Conservation (phyloP, 2,888 invertebrate species). For the Leptinotarsa tumamoca region DNA sequence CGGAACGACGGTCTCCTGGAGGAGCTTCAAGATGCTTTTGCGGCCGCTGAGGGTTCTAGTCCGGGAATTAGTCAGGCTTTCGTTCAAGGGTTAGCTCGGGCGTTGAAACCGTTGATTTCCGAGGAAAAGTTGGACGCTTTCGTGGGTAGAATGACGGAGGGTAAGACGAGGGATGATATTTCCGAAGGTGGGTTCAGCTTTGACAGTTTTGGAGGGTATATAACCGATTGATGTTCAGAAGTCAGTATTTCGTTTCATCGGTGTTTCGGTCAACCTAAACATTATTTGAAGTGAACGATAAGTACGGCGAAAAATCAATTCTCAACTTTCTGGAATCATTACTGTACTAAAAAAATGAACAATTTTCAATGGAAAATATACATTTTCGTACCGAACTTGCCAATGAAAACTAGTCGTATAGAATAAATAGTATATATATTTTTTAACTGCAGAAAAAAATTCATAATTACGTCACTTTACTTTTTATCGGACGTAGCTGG, state of each 20-base stretch:
- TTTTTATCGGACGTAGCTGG: too few species aligned
- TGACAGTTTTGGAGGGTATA: slow-evolving; percentile 1
- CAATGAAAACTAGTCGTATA: too few species aligned
- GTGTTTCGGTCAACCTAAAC: too few species aligned
- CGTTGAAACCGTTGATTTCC: slow-evolving; percentile 27
- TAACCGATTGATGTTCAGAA: background rate
- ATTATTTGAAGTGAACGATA: too few species aligned
- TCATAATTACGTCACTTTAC: too few species aligned
- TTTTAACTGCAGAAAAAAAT: too few species aligned
- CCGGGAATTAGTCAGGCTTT: slow-evolving; percentile 33
- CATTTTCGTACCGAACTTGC: too few species aligned
- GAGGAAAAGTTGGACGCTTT: slow-evolving; percentile 28
- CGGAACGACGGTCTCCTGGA: background rate
- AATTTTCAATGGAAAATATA: too few species aligned
- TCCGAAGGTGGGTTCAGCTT: background rate
- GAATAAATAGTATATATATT: too few species aligned
- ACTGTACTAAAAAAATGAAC: too few species aligned
- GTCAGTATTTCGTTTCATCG: background rate
- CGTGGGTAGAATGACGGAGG: slow-evolving; percentile 21
- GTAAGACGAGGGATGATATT: background rate
- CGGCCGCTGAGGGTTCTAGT: slow-evolving; percentile 25
- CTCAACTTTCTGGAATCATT: too few species aligned
- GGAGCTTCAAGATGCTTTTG: slow-evolving; percentile 28
- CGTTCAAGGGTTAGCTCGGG: slow-evolving; percentile 27
- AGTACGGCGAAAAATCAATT: too few species aligned